These are phyloP conservation scores for Ceratosolen fusciceps DNA, from an alignment of 1,140 invertebrate genomes.

Conservation along the genomic window DNA sequence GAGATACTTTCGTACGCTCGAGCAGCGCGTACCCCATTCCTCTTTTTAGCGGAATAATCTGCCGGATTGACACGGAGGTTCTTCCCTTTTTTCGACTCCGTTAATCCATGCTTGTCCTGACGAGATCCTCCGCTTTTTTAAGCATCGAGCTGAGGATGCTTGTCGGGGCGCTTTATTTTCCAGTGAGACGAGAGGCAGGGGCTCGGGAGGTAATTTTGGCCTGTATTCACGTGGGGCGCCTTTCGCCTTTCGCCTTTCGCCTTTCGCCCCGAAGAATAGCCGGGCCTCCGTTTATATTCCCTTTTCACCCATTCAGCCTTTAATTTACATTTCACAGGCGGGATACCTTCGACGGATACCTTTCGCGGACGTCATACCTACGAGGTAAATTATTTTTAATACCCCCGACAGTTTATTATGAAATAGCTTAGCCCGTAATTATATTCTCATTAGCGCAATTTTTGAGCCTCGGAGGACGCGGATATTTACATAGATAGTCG, in stretches of 20 bases:
- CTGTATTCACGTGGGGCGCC: neutral
- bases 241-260: too few species aligned
- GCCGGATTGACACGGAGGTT: conserved; percentile 21
- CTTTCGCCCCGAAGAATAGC: neutral
- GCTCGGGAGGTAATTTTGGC: neutral
- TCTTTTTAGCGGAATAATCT: conserved; percentile 38
- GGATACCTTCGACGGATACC: neutral
- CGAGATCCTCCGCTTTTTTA: conserved; percentile 18
- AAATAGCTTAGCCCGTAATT: too few species aligned
- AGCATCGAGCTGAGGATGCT: neutral
- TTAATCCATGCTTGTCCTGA: conserved; percentile 23
- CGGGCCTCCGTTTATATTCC: neutral
- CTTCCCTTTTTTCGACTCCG: neutral
- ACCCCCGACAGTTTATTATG: too few species aligned
- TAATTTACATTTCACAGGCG: neutral
- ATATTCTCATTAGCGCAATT: too few species aligned
- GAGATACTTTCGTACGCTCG: conserved; percentile 15
- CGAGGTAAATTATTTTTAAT: too few species aligned
- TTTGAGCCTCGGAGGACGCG: too few species aligned
- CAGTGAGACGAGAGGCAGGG: neutral
- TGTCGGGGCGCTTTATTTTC: neutral
- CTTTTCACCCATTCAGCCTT: neutral
- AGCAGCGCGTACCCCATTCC: neutral
- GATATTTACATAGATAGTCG: too few species aligned
- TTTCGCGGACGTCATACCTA: too few species aligned